phyloP scores from a whole-genome alignment of 1,140 invertebrate species.

The Aphidius gifuensis region DNA sequence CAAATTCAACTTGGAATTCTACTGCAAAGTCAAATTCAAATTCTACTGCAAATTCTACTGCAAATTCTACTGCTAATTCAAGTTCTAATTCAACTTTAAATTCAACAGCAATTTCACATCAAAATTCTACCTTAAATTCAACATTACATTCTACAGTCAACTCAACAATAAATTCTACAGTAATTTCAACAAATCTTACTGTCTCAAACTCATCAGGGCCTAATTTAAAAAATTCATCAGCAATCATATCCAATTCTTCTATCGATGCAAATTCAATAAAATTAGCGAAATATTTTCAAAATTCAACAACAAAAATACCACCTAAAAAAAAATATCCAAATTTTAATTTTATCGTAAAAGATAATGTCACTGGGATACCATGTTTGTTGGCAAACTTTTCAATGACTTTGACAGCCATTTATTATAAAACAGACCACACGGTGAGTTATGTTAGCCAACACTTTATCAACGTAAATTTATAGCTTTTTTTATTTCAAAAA shows the following conservation, averaged over 20 bases:
- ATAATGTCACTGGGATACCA: neutral
- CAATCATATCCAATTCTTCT: neutral
- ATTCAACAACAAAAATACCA: neutral
- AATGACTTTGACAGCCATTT: slow-evolving; percentile 20
- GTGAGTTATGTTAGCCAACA: slow-evolving; percentile 14
- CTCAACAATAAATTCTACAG: neutral
- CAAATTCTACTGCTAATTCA: too few relatives aligned
- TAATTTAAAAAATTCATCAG: neutral
- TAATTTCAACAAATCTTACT: neutral
- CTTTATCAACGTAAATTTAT: too few relatives aligned
- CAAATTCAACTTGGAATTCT: slow-evolving; percentile 5
- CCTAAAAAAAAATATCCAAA: neutral
- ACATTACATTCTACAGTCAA: neutral
- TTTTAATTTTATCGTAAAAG: slow-evolving; percentile 22
- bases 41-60: neutral
- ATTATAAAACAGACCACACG: slow-evolving; percentile 10
- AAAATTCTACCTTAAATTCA: neutral
- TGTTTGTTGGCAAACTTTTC: slow-evolving; percentile 31
- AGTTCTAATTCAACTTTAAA: neutral
- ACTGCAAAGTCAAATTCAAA: neutral
- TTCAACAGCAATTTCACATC: neutral
- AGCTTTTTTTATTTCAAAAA: neutral
- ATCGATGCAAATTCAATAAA: too few relatives aligned
- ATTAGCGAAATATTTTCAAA: neutral
- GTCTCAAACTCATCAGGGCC: neutral